phyloP scores from a whole-genome alignment of 2,888 invertebrate species.

The Drosophila nr. perissopoda region DNA sequence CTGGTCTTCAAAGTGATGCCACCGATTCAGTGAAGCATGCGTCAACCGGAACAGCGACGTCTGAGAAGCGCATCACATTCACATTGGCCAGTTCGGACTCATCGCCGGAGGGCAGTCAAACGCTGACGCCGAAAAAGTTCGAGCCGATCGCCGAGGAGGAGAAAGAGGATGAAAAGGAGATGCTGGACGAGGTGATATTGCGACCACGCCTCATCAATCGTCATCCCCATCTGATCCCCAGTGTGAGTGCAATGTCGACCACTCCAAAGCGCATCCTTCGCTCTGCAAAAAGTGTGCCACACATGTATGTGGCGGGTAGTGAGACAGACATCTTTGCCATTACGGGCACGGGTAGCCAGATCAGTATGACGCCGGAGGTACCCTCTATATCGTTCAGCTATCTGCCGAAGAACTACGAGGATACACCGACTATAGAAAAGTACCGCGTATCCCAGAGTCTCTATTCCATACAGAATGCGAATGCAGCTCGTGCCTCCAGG shows the following conservation, averaged over 20 bases:
- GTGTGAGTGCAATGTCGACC: slow-evolving; percentile 23
- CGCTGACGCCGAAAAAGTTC: slow-evolving; percentile 80
- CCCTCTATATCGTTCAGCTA: slow-evolving; percentile 84
- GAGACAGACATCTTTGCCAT: slow-evolving; percentile 85
- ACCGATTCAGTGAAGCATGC: slow-evolving; percentile 58
- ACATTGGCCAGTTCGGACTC: slow-evolving; percentile 79
- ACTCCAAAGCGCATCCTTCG: slow-evolving; percentile 78
- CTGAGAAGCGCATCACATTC: slow-evolving; percentile 82
- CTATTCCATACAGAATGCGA: slow-evolving; percentile 86
- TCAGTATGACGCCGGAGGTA: slow-evolving; percentile 85
- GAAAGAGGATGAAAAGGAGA: slow-evolving; percentile 58
- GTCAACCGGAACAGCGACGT: slow-evolving; percentile 4
- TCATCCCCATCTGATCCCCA: slow-evolving; percentile 75
- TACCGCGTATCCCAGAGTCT: slow-evolving; percentile 84
- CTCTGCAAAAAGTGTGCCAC: slow-evolving; percentile 83
- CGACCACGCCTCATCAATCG: slow-evolving; percentile 82
- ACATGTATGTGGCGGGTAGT: slow-evolving; percentile 82
- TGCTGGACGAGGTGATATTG: slow-evolving; percentile 78
- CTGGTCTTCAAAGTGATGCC: slow-evolving; percentile 65
- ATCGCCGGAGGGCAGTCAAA: slow-evolving; percentile 82
- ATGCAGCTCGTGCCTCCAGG: slow-evolving; percentile 84
- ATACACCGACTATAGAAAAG: slow-evolving; percentile 85
- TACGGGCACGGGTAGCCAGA: slow-evolving; percentile 80
- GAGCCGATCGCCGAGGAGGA: slow-evolving; percentile 82
- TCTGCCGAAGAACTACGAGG: slow-evolving; percentile 85